Conservation (phyloP, 2,888 invertebrate genomes). For the Salpingus planirostris region DNA sequence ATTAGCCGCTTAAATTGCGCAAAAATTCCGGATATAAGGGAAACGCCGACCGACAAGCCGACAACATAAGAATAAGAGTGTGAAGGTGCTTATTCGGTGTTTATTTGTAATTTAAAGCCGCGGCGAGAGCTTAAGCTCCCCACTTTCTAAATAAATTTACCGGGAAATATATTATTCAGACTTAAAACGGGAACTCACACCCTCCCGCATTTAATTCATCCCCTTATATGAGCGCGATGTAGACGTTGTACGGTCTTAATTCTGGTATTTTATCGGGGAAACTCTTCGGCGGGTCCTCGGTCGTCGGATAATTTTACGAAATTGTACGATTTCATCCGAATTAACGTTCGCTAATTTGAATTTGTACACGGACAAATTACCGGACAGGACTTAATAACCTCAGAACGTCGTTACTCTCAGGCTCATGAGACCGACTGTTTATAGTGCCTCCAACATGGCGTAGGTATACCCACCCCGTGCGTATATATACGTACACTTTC, state of each 20-base stretch:
- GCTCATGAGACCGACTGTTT: constrained; percentile 13
- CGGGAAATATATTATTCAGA: constrained; percentile 26
- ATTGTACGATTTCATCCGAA: constrained; percentile 3
- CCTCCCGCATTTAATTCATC: constrained; percentile 24
- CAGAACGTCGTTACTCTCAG: constrained; percentile 13
- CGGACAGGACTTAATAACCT: constrained; percentile 14
- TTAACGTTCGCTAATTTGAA: constrained; percentile 15
- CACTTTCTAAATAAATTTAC: constrained; percentile 18
- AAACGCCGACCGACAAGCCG: no score
- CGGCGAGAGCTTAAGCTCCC: constrained; percentile 9
- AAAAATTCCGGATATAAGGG: no score
- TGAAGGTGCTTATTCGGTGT: constrained; percentile 1
- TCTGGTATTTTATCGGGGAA: constrained; percentile 13
- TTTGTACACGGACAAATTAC: constrained; percentile 14
- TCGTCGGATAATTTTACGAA: constrained; percentile 2
- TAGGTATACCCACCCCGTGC: no score
- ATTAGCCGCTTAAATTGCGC: not conserved
- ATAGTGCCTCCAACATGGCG: constrained; percentile 13
- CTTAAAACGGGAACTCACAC: constrained; percentile 20
- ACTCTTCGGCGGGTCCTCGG: no score
- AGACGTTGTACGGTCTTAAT: constrained; percentile 20
- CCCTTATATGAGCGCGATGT: constrained; percentile 22
- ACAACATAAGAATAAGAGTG: no score
- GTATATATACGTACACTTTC: no score
- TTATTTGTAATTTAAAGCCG: constrained; percentile 5